These are phyloP conservation scores for Calameuta filiformis DNA, from an alignment of 2,888 invertebrate species.

Conservation along the genomic window DNA sequence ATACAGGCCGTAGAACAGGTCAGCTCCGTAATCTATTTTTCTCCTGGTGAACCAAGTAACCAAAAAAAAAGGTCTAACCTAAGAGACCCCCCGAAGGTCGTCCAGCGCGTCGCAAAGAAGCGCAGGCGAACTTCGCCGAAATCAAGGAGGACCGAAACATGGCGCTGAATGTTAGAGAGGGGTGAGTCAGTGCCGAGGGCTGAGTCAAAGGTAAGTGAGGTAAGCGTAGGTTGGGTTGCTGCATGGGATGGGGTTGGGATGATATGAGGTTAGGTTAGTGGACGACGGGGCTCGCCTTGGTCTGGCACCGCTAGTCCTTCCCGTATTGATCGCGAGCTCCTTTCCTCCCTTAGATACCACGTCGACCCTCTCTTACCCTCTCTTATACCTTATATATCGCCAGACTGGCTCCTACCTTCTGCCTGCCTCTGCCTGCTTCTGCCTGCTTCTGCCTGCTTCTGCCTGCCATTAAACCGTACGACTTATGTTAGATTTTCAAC, in stretches of 20 bases:
- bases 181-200: slow-evolving; percentile 20
- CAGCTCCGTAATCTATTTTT: background rate
- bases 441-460: background rate
- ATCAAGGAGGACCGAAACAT: slow-evolving; percentile 14
- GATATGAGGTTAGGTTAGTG: slow-evolving; percentile 58
- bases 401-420: slow-evolving; percentile 31
- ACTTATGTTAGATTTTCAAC: background rate
- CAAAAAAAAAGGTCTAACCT: background rate
- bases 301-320: slow-evolving; percentile 65
- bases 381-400: slow-evolving; percentile 40
- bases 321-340: slow-evolving; percentile 64
- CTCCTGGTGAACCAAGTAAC: background rate
- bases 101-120: background rate
- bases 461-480: background rate
- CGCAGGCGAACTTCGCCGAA: slow-evolving; percentile 5
- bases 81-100: background rate
- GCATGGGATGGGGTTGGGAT: slow-evolving; percentile 51
- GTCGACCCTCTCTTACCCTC: slow-evolving; percentile 48
- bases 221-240: slow-evolving; percentile 45
- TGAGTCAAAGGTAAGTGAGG: slow-evolving; percentile 32
- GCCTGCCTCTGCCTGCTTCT: slow-evolving; percentile 18
- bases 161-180: background rate
- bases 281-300: slow-evolving; percentile 60
- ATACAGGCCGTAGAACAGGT: background rate
- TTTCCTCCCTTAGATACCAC: slow-evolving; percentile 60